Evolutionary conservation across 2,113 vertebrate genomes (phyloP).

Genomic region (Euleptes europaea): DNA sequence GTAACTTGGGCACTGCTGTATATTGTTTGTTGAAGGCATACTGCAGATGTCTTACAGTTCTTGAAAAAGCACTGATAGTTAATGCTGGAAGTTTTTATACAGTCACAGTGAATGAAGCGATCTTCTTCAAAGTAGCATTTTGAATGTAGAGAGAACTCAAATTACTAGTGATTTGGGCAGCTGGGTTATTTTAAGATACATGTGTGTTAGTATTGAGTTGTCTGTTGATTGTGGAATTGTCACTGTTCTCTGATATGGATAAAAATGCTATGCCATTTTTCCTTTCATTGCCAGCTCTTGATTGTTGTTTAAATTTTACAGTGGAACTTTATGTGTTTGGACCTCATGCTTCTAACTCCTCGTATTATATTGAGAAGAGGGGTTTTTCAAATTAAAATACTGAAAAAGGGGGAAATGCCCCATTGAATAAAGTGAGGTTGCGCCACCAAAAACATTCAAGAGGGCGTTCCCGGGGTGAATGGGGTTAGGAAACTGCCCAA

Average conservation of each 20-base stretch:
- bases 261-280: neutral
- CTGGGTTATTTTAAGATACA: neutral
- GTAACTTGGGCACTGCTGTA: neutral
- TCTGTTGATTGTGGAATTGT: neutral
- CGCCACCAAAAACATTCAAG: too few relatives aligned
- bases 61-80: neutral
- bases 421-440: too few relatives aligned
- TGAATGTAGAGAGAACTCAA: neutral
- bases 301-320: neutral
- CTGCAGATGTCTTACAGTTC: neutral
- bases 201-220: neutral
- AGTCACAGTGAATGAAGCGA: neutral
- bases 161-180: neutral
- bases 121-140: neutral
- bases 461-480: too few relatives aligned
- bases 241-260: neutral
- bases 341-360: neutral
- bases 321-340: neutral
- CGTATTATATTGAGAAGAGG: neutral
- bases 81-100: neutral
- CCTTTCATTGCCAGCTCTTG: neutral
- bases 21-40: neutral
- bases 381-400: too few relatives aligned
- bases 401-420: too few relatives aligned
- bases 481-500: too few relatives aligned